Evolutionary conservation across 2,797 vertebrate genomes (phyloP).

Genomic region (Chanos chanos): DNA sequence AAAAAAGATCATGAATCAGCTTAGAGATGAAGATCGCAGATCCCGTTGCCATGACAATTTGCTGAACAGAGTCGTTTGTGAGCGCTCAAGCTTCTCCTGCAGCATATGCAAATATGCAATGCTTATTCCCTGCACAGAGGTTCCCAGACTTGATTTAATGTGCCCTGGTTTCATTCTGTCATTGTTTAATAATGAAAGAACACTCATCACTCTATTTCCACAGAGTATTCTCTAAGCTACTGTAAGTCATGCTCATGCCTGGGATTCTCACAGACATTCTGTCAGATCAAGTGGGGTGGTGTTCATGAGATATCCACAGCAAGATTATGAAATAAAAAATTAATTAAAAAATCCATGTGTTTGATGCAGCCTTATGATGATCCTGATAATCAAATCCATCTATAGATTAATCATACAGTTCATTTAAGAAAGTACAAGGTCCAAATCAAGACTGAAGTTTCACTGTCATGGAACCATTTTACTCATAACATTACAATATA

Average conservation of each 20-base stretch:
- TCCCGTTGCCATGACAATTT: conserved; percentile 67
- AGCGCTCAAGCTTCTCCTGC: conserved; percentile 47
- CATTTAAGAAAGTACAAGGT: conserved; percentile 17
- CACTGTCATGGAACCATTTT: too few species aligned
- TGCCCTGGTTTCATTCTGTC: conserved; percentile 51
- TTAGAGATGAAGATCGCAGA: conserved; percentile 54
- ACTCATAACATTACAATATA: too few species aligned
- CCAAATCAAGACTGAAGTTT: too few species aligned
- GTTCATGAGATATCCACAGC: too few species aligned
- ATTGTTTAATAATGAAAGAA: conserved; percentile 37
- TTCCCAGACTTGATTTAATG: conserved; percentile 45
- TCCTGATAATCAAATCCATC: not conserved
- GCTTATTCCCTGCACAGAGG: conserved; percentile 47
- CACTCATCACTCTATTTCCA: conserved; percentile 26
- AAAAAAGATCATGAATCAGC: conserved; percentile 9
- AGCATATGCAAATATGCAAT: conserved; percentile 50
- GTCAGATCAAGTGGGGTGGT: too few species aligned
- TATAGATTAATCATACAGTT: conserved; percentile 13
- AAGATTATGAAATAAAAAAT: too few species aligned
- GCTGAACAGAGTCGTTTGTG: conserved; percentile 44
- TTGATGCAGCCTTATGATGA: too few species aligned
- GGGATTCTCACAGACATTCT: too few species aligned
- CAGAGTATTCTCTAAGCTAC: conserved; percentile 9
- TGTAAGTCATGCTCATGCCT: conserved; percentile 34
- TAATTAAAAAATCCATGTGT: too few species aligned